A percentile compares a stretch with the other conserved stretches of the same genome.
These are phyloP conservation scores for Monarcha castaneiventris DNA, from an alignment of 2,113 vertebrate genomes.

Conservation along the genomic window DNA sequence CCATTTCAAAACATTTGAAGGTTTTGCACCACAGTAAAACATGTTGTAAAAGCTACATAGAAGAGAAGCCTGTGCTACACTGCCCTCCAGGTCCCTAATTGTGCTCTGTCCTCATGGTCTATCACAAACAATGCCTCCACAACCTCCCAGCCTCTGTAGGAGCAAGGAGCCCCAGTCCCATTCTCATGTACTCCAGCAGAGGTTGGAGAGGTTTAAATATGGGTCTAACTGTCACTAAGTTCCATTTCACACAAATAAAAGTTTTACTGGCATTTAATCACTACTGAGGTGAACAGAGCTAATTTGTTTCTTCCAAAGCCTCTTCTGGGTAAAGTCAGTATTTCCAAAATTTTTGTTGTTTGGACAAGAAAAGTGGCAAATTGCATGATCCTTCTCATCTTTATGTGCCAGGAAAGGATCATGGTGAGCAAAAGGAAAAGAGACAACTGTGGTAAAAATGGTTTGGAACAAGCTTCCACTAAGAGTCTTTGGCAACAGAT, in stretches of 20 bases:
- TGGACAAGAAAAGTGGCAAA: constrained; percentile 12
- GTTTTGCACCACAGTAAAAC: not conserved
- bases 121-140: not conserved
- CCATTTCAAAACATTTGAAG: not conserved
- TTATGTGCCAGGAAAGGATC: constrained; percentile 4
- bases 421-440: constrained; percentile 31
- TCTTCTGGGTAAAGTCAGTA: not conserved
- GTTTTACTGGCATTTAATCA: not conserved
- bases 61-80: not conserved
- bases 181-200: not conserved
- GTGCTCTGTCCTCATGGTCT: not conserved
- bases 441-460: constrained; percentile 53
- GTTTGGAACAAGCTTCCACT: constrained; percentile 27
- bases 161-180: not conserved
- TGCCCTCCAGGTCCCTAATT: not conserved
- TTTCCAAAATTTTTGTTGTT: constrained; percentile 29
- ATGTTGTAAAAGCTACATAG: not conserved
- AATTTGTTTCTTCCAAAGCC: not conserved
- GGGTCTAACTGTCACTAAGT: not conserved
- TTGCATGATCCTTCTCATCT: not conserved
- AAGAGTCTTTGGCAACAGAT: constrained; percentile 43
- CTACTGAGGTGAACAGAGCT: not conserved
- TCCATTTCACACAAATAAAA: constrained; percentile 5
- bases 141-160: not conserved
- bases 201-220: not conserved